Evolutionary conservation across 2,113 vertebrate species (phyloP), one percentile per base, ranked within the genome.

Genomic region (Clupea harengus): DNA sequence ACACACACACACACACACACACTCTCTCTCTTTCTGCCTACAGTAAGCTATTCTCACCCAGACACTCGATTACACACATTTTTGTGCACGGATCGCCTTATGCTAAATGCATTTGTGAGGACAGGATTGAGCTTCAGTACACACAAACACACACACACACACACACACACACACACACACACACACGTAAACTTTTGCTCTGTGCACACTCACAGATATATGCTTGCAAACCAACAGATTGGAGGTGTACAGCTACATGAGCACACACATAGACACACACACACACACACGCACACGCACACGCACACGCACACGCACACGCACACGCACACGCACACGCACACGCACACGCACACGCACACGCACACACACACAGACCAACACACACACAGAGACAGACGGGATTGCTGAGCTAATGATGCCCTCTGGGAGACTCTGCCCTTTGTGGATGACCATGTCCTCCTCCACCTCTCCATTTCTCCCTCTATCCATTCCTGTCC

Each of bases 361-460:
- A n/a, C n/a, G n/a, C n/a, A n/a, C n/a, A n/a, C n/a, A n/a, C n/a
- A n/a, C n/a, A n/a, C n/a, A n/a, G n/a, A n/a, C n/a, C n/a, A n/a
- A n/a, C n/a, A n/a, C n/a, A n/a, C n/a, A n/a, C n/a, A n/a, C n/a
- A n/a, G n/a, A n/a, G 50, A 22, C 45, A 45, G 54, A 60, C 72
- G 82, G 54, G 44, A 81, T 49, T 13, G 60, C 46, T 44, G 81
- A 82, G 57, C 85, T 88, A 85, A 87, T 85, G 46, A 67, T 10
- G 52, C 86, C 87, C 86, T 85, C 13, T 85, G 86, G 83, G 84
- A 88, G 44, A 80, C 39, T 78, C 25, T 85, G 82, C 85, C 64
- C 60, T 85, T 89, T 88, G 52, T 50, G 88, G 54, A 86, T 22
- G 28, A 64, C 52, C 67, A 50, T 5, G 46, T 85, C 84, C 22